Evolutionary conservation across 2,113 vertebrate genomes (phyloP).

Genomic region (Cynopterus brachyotis): DNA sequence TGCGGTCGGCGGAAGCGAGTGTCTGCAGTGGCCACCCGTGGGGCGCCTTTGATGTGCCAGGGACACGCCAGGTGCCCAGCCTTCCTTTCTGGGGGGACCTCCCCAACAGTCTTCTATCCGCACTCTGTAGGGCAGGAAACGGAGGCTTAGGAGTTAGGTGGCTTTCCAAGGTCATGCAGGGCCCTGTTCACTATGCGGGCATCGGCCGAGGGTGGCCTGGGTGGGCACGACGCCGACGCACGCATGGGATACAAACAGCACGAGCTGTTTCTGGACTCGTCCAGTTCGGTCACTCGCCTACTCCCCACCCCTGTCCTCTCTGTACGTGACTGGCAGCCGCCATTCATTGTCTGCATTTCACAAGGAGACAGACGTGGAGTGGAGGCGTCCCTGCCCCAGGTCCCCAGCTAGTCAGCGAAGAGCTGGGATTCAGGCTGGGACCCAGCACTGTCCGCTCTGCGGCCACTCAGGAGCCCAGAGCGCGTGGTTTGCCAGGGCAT

Average conservation of each 20-base stretch:
- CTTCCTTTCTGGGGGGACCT: not conserved
- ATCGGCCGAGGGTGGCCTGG: fast-evolving
- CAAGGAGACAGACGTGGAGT: not conserved
- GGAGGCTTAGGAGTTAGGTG: not conserved
- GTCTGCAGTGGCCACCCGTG: fast-evolving
- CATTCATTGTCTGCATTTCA: not conserved
- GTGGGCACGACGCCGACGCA: fast-evolving
- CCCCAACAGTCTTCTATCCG: not conserved
- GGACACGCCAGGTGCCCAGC: fast-evolving
- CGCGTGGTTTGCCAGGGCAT: not conserved
- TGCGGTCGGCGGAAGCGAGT: fast-evolving
- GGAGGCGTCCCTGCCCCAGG: not conserved
- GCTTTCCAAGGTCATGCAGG: not conserved
- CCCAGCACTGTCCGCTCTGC: too few relatives aligned
- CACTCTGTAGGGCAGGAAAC: too few relatives aligned
- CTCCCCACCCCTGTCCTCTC: not conserved
- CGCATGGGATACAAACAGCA: fast-evolving
- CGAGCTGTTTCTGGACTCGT: not conserved
- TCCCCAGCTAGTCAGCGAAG: not conserved
- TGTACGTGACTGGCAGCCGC: fast-evolving
- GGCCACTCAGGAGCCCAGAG: not conserved
- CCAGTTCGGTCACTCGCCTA: fast-evolving
- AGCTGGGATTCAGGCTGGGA: not conserved
- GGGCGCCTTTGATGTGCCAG: fast-evolving
- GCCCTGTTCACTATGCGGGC: not conserved